A percentile compares a stretch with the other conserved stretches of the same genome.
Conservation (phyloP, 2,113 vertebrate genomes). For the Ammodytes marinus region DNA sequence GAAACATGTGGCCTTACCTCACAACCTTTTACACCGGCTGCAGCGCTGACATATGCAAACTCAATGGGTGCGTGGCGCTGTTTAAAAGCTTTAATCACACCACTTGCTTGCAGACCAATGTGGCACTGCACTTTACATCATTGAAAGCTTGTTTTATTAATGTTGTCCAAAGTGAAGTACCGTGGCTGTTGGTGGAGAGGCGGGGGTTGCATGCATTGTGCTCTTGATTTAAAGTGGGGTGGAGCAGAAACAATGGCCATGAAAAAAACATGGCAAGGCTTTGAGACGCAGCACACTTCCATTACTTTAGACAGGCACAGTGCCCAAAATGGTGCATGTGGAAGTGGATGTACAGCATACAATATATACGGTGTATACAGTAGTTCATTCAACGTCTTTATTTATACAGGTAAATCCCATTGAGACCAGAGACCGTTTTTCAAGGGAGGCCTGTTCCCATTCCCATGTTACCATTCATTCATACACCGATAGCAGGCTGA, state of each 20-base stretch:
- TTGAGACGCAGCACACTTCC: slow-evolving; percentile 57
- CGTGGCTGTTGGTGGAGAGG: slow-evolving; percentile 26
- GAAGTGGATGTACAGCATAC: slow-evolving; percentile 12
- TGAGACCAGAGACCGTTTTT: no score
- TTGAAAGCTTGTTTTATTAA: slow-evolving; percentile 86
- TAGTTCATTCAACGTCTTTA: no score
- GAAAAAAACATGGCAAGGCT: slow-evolving; percentile 79
- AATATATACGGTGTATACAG: background rate
- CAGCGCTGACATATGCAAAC: slow-evolving; percentile 79
- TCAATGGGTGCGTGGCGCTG: slow-evolving; percentile 72
- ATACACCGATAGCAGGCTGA: no score
- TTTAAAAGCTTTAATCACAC: slow-evolving; percentile 86
- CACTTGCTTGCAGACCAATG: slow-evolving; percentile 59
- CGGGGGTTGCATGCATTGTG: slow-evolving; percentile 64
- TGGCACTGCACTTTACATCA: slow-evolving; percentile 74
- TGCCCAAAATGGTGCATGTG: slow-evolving; percentile 43
- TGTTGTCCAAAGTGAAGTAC: slow-evolving; percentile 80
- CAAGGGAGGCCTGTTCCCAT: no score
- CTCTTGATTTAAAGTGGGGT: slow-evolving; percentile 81
- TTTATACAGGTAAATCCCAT: no score
- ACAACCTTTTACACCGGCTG: slow-evolving; percentile 39
- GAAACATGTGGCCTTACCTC: slow-evolving; percentile 18
- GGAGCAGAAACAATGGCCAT: slow-evolving; percentile 84
- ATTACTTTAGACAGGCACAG: slow-evolving; percentile 57
- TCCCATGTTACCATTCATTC: no score